Conservation (phyloP, 2,797 vertebrate species). For the Pseudomugil gertrudae region DNA sequence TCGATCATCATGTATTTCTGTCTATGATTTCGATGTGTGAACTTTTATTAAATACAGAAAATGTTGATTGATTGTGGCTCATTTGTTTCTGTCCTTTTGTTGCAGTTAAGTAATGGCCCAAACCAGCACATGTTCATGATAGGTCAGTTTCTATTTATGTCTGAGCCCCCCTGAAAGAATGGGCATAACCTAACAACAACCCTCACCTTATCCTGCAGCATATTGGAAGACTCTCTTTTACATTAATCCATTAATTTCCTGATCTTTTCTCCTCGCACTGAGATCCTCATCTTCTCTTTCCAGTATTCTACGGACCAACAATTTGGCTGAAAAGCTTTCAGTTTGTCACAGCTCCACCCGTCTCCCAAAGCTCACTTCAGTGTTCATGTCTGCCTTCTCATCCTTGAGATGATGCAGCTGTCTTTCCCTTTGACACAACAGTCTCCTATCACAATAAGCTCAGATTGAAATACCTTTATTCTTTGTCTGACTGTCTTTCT, state of each 20-base stretch:
- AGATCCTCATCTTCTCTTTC: conserved; percentile 21
- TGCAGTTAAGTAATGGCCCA: conserved; percentile 27
- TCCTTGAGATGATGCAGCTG: conserved; percentile 34
- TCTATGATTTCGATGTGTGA: conserved; percentile 20
- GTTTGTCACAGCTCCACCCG: neutral
- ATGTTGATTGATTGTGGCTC: conserved; percentile 1
- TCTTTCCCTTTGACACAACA: conserved; percentile 4
- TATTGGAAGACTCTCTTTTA: conserved; percentile 37
- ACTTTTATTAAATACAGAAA: conserved; percentile 27
- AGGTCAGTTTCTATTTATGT: conserved; percentile 61
- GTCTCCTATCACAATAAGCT: conserved; percentile 31
- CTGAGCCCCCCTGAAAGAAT: conserved; percentile 29
- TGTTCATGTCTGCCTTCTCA: conserved; percentile 16
- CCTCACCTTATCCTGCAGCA: conserved; percentile 18
- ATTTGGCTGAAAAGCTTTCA: conserved; percentile 42
- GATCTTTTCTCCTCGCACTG: conserved; percentile 27
- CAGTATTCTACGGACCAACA: neutral
- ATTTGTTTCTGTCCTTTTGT: neutral
- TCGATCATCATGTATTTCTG: conserved; percentile 38
- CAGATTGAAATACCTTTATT: conserved; percentile 42
- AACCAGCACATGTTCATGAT: conserved; percentile 35
- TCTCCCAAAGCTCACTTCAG: conserved; percentile 20
- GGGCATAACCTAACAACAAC: conserved; percentile 43
- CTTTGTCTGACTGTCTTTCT: conserved; percentile 57
- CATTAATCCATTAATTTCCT: conserved; percentile 41